phyloP scores from a whole-genome alignment of 2,888 invertebrate genomes.

The Stictocephala bisonia region DNA sequence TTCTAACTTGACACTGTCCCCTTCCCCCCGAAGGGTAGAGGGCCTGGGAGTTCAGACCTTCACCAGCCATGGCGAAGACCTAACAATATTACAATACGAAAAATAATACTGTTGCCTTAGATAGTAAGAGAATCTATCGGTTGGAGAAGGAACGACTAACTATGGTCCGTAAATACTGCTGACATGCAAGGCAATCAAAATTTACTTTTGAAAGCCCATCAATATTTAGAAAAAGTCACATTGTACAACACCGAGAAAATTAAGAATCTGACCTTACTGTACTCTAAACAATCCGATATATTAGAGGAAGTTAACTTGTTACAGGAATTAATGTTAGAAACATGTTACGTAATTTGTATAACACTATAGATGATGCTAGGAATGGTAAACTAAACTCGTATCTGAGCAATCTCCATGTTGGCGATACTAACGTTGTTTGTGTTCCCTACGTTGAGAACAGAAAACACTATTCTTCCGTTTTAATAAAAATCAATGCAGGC shows the following conservation, averaged over 20 bases:
- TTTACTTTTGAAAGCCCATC: background rate
- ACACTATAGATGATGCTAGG: conserved; percentile 4
- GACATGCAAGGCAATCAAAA: conserved; percentile 12
- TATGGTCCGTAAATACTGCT: background rate
- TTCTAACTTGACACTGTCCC: too few species aligned
- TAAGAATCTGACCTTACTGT: background rate
- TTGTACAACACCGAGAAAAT: background rate
- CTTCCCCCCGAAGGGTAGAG: too few species aligned
- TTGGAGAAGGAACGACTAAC: background rate
- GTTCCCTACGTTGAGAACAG: too few species aligned
- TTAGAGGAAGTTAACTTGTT: background rate
- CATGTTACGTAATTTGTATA: background rate
- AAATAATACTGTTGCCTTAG: background rate
- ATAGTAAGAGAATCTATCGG: conserved; percentile 8
- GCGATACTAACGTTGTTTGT: too few species aligned
- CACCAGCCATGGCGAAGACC: too few species aligned
- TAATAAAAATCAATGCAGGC: too few species aligned
- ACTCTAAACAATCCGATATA: background rate
- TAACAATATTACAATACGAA: conserved; percentile 1
- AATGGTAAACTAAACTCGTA: background rate
- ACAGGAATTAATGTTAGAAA: background rate
- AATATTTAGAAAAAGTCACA: background rate
- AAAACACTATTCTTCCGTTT: too few species aligned
- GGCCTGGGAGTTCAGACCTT: too few species aligned
- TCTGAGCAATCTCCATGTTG: conserved; percentile 9